Evolutionary conservation across 2,888 invertebrate species (phyloP), one percentile per base, ranked within the genome.

Genomic region (Scotopteryx bipunctaria): DNA sequence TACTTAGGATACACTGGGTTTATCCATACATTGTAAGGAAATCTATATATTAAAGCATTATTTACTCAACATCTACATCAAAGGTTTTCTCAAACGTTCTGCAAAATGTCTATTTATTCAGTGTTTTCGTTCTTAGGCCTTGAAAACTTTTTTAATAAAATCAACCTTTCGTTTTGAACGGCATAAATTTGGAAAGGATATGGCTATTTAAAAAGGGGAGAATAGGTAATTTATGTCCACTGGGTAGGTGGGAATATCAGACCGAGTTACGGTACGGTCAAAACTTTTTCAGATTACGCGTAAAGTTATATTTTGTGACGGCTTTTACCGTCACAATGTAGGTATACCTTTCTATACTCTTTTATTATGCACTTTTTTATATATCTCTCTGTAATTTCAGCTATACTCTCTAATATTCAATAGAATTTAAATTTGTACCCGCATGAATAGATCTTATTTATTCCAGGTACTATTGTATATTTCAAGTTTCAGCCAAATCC

Each of bases 91-190:
- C 11, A 11, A n/a, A n/a, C n/a, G 27, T 11, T 27, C 27, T 27
- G 27, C n/a, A 27, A 11, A 11, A 31, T 14, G 14, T 23, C 35
- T 11, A 32, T 42, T 27, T 33, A 45, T 42, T 47, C 17, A 31
- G 33, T 42, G 32, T 35, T 46, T 40, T 47, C 44, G 45, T 43
- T 64, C 64, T 60, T 64, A 65, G 65, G 48, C 58, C 57, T 61
- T 48, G 40, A 56, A 57, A 87, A 86, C 74, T 86, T 86, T 87
- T 87, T 86, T 83, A 86, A 86, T 85, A 86, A 86, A 85, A 84
- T 69, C 75, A 56, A 64, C 75, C 73, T 77, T 68, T 70, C 65
- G 63, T 69, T 31, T 59, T 61, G 61, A 57, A 49, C 65, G 62
- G 73, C 76, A 84, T 84, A 82, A 84, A 85, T 86, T 84, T 77